Evolutionary conservation across 2,797 vertebrate genomes (phyloP).

Genomic region (Manis crassicaudata): DNA sequence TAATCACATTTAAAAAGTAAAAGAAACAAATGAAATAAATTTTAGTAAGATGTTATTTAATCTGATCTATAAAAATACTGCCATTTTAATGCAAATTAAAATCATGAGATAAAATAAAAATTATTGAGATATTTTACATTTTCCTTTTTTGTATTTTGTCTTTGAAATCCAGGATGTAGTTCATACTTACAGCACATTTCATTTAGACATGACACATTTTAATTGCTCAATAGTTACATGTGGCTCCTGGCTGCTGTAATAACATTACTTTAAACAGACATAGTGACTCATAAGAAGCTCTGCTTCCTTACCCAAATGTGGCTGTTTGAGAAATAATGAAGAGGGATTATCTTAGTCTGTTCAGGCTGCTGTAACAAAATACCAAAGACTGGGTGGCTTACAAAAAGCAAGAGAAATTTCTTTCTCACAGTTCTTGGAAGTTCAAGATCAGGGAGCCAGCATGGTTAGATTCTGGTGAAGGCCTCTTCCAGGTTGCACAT

Average conservation of each 20-base stretch:
- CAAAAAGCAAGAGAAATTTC: neutral
- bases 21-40: conserved; percentile 13
- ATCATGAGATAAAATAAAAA: neutral
- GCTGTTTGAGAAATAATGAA: neutral
- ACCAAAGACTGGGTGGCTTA: neutral
- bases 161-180: neutral
- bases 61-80: neutral
- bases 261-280: neutral
- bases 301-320: neutral
- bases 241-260: neutral
- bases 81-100: conserved; percentile 20
- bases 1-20: neutral
- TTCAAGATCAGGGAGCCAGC: neutral
- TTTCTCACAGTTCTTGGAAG: neutral
- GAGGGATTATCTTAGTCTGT: neutral
- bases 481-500: neutral
- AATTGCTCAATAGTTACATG: neutral
- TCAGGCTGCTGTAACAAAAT: neutral
- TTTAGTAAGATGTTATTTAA: neutral
- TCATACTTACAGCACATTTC: neutral
- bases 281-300: neutral
- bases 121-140: neutral
- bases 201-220: neutral
- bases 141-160: neutral
- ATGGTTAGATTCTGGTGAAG: neutral